phyloP scores from a whole-genome alignment of 2,888 invertebrate species.

The Melolontha melolontha region DNA sequence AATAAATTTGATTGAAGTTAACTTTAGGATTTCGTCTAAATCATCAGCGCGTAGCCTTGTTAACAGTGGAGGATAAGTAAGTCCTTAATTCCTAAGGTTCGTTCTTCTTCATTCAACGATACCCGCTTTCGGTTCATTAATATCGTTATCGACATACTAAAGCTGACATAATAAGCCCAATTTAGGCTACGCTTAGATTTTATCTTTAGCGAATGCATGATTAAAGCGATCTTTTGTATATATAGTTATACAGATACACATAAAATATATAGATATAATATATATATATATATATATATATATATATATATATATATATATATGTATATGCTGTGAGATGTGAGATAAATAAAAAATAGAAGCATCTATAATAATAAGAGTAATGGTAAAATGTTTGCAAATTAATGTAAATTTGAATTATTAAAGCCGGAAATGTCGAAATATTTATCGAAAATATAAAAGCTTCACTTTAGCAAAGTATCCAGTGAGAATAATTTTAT shows the following conservation, averaged over 20 bases:
- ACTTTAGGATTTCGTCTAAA: slow-evolving; percentile 22
- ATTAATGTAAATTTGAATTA: too few relatives aligned
- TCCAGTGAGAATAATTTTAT: too few relatives aligned
- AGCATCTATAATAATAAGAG: too few relatives aligned
- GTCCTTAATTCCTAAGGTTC: slow-evolving; percentile 33
- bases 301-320: background rate
- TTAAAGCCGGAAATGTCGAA: too few relatives aligned
- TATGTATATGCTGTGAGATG: too few relatives aligned
- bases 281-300: background rate
- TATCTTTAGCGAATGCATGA: slow-evolving; percentile 26
- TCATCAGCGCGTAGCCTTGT: slow-evolving; percentile 28
- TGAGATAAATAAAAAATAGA: too few relatives aligned
- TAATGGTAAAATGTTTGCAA: too few relatives aligned
- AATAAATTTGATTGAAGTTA: slow-evolving; percentile 28
- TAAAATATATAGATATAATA: background rate
- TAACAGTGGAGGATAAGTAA: slow-evolving; percentile 29
- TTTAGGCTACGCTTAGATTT: slow-evolving; percentile 27
- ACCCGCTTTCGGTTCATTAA: slow-evolving; percentile 20
- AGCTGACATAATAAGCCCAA: slow-evolving; percentile 31
- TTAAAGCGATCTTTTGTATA: slow-evolving; percentile 18
- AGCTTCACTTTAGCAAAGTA: too few relatives aligned
- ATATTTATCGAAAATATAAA: too few relatives aligned
- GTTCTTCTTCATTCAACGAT: slow-evolving; percentile 33
- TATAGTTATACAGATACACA: background rate
- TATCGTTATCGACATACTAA: slow-evolving; percentile 35